A percentile compares a stretch with the other conserved stretches of the same genome.
These are phyloP conservation scores for Piprites chloris DNA, from an alignment of 2,113 vertebrate species.

Conservation along the genomic window DNA sequence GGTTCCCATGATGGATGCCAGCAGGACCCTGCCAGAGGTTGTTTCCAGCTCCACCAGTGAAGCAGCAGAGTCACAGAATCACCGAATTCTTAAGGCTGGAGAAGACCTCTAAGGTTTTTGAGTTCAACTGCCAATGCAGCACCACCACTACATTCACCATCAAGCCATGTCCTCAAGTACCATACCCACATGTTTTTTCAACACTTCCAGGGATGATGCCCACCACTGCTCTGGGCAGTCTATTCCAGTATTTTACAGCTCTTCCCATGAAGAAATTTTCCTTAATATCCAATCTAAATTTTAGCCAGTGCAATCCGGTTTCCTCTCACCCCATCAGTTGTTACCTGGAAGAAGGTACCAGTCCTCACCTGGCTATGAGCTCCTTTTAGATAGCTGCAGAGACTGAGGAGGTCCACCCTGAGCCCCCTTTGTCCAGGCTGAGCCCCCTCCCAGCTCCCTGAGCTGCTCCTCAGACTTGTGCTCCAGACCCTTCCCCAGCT, in stretches of 20 bases:
- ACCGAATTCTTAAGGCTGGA: background rate
- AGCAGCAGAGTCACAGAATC: background rate
- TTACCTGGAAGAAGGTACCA: background rate
- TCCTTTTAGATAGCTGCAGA: background rate
- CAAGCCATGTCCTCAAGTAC: background rate
- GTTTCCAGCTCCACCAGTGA: background rate
- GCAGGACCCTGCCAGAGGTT: background rate
- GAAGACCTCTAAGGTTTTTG: background rate
- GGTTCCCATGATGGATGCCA: background rate
- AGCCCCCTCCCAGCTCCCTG: background rate
- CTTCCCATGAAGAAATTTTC: background rate
- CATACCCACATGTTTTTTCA: background rate
- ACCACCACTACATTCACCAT: background rate
- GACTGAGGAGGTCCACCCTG: accelerated
- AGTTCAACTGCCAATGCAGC: background rate
- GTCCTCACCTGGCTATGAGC: too few relatives aligned
- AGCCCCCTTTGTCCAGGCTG: background rate
- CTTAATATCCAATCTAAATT: background rate
- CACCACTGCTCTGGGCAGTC: background rate
- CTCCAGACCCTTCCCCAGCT: background rate
- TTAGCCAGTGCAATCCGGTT: background rate
- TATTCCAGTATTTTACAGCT: background rate
- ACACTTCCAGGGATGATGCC: background rate
- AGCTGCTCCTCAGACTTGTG: accelerated
- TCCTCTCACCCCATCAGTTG: background rate